phyloP scores from a whole-genome alignment of 2,888 invertebrate species.

The Bembecia ichneumoniformis region DNA sequence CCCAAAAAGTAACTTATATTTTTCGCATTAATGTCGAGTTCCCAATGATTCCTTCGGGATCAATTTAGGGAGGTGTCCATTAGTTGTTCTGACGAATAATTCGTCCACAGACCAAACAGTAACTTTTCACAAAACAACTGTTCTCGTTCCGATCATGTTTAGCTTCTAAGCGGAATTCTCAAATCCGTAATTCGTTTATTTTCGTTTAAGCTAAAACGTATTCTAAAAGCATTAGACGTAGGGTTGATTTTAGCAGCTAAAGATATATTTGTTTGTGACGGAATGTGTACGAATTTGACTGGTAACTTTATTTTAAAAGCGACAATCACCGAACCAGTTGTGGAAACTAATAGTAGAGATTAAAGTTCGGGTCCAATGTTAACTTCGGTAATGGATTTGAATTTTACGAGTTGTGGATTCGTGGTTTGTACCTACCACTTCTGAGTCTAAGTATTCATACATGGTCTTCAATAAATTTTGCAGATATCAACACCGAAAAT shows the following conservation, averaged over 20 bases:
- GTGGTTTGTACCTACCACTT: conserved; percentile 8
- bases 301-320: conserved; percentile 58
- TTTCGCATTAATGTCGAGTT: no score
- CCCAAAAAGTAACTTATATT: no score
- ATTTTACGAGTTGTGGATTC: conserved; percentile 21
- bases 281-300: conserved; percentile 40
- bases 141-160: conserved; percentile 15
- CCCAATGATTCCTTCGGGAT: no score
- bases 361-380: conserved; percentile 41
- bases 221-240: not conserved
- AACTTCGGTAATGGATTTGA: conserved; percentile 29
- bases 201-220: conserved; percentile 3
- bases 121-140: not conserved
- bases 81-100: no score
- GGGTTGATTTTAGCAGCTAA: conserved; percentile 10
- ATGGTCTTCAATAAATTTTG: no score
- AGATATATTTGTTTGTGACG: conserved; percentile 22
- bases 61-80: no score
- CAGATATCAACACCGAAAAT: no score
- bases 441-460: no score
- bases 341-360: conserved; percentile 58
- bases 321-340: conserved; percentile 63
- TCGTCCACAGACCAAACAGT: not conserved
- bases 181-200: conserved; percentile 45
- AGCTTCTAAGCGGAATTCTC: conserved; percentile 58